A percentile compares a stretch with the other conserved stretches of the same genome.
Evolutionary conservation across 2,797 vertebrate species (phyloP).

Genomic region (Pipistrellus pygmaeus): DNA sequence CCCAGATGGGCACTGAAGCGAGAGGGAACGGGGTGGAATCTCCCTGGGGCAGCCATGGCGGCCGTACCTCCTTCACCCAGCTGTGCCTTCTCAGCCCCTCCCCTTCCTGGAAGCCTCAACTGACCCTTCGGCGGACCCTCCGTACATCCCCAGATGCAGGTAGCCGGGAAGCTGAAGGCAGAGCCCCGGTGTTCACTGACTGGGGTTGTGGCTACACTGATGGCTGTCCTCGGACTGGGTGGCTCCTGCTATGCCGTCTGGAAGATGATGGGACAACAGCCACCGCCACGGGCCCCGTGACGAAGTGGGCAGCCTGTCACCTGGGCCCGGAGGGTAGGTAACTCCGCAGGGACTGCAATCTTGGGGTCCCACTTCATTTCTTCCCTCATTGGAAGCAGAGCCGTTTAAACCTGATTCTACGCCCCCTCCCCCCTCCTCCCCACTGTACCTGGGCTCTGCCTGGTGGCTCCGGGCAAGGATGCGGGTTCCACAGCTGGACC

Average conservation of each 20-base stretch:
- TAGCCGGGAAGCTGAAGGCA: conserved; percentile 91
- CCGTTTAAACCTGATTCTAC: not conserved
- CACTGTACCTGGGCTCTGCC: not conserved
- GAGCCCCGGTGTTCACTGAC: conserved; percentile 90
- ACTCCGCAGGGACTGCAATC: not conserved
- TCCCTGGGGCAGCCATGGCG: conserved; percentile 65
- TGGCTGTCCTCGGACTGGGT: conserved; percentile 95
- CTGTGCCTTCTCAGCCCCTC: conserved; percentile 18
- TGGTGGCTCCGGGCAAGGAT: not conserved
- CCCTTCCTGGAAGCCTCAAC: not conserved
- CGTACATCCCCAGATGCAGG: conserved; percentile 91
- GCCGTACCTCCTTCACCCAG: not conserved
- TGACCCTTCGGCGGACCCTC: not conserved
- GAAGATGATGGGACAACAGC: conserved; percentile 92
- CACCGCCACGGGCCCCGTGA: conserved; percentile 68
- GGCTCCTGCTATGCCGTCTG: conserved; percentile 95
- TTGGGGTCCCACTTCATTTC: conserved; percentile 34
- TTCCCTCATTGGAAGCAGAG: not conserved
- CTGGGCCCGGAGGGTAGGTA: conserved; percentile 30
- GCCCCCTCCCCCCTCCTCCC: not conserved
- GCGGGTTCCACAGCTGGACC: conserved; percentile 1
- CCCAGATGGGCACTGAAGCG: conserved; percentile 74
- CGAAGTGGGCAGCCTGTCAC: not conserved
- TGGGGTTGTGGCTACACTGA: conserved; percentile 94
- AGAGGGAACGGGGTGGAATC: conserved; percentile 74